These are phyloP conservation scores for Semibalanus balanoides DNA, from an alignment of 1,140 invertebrate species.

Conservation along the genomic window DNA sequence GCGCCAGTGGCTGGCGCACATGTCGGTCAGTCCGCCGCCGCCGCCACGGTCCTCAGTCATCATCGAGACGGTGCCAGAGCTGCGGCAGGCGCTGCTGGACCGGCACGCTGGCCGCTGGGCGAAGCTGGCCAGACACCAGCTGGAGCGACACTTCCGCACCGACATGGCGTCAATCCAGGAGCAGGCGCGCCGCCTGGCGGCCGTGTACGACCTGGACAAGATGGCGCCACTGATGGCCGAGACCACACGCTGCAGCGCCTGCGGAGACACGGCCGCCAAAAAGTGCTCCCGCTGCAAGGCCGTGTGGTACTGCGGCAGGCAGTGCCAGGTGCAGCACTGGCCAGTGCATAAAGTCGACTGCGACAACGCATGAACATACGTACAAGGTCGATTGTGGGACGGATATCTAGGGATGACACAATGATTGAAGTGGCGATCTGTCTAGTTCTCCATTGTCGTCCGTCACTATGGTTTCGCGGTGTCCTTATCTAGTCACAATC, in stretches of 20 bases:
- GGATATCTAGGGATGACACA: too few relatives aligned
- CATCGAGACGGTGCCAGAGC: conserved; percentile 2
- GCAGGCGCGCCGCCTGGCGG: background rate
- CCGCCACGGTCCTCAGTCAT: background rate
- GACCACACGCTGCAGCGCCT: conserved; percentile 18
- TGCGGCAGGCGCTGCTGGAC: background rate
- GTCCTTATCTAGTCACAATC: too few relatives aligned
- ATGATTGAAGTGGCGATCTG: too few relatives aligned
- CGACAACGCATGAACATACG: conserved; percentile 16
- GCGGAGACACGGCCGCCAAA: conserved; percentile 25
- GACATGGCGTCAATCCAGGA: background rate
- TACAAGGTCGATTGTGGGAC: too few relatives aligned
- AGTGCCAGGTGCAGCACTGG: conserved; percentile 62
- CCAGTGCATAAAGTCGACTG: conserved; percentile 50
- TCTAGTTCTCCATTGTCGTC: too few relatives aligned
- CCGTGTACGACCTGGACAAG: conserved; percentile 3
- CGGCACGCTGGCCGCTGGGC: background rate
- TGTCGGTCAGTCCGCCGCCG: conserved; percentile 26
- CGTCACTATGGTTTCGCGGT: too few relatives aligned
- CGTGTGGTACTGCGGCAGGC: conserved; percentile 52
- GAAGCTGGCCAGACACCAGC: background rate
- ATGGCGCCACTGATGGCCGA: conserved; percentile 4
- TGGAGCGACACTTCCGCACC: background rate
- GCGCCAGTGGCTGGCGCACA: conserved; percentile 47
- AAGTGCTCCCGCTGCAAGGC: conserved; percentile 52